Evolutionary conservation across 1,140 invertebrate species (phyloP), one percentile per base, ranked within the genome.

Genomic region (Alviniconcha marisindica): DNA sequence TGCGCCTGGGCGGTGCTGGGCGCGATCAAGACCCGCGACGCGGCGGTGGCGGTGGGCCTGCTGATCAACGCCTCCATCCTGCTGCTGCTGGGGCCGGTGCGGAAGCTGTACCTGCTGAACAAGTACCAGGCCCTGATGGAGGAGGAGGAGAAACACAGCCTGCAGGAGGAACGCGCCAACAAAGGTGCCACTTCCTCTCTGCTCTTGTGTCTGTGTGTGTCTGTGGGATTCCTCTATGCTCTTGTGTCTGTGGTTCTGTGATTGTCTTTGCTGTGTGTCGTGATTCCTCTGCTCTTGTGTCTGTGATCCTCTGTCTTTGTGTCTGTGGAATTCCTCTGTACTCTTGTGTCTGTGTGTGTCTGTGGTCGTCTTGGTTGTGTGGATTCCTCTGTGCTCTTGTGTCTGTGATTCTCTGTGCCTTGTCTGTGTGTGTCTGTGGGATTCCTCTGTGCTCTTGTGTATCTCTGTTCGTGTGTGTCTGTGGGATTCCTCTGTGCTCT

Each of bases 51-150:
- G 12, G 87, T 93, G 33, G 93, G 92, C 38, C 90, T 93, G 74
- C 82, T 94, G 51, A 82, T 92, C 36, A 91, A 91, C 86, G 93
- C 92, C 48, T 89, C 89, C 1, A 85, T 91, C 0, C 90, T 93
- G 83, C 87, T 94, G 79, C 51, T 92, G 5, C 86, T 89, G 81
- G 89, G 93, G 4, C 93, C 92, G 15, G 51, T 93, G 33, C 84
- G 93, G 10, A 93, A 93, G 83, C 87, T 93, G 31, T 93, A 92
- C 69, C 86, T 94, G 31, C 89, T 93, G 40, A 90, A 90, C 76
- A 91, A 90, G 60, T 90, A 90, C 85, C 86, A 90, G 77, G 84
- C 83, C 2, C 79, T 84, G 42, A 44, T 89, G 14, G 88, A 91
- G 66, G 88, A 88, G 51, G 89, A 90, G 40, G 89, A 91, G 44